A percentile compares a stretch with the other conserved stretches of the same genome.
Conservation (phyloP, 2,888 invertebrate species). For the Matsumyia berberina region DNA sequence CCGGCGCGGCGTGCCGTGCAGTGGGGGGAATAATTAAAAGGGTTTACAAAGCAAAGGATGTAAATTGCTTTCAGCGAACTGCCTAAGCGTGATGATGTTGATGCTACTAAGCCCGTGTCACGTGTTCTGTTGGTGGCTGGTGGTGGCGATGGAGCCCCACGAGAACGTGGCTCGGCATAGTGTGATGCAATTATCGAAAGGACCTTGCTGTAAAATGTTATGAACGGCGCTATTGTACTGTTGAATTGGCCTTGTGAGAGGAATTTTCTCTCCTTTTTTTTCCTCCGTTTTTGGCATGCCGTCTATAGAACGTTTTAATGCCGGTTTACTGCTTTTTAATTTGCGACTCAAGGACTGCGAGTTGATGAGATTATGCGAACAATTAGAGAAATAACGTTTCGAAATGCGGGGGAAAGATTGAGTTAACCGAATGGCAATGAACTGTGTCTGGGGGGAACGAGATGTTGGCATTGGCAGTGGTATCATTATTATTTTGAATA, state of each 20-base stretch:
- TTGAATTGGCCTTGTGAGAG: conserved; percentile 69
- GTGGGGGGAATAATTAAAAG: neutral
- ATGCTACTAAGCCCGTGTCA: conserved; percentile 10
- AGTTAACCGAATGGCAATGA: conserved; percentile 18
- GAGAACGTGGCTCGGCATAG: conserved; percentile 47
- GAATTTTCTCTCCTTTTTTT: conserved; percentile 40
- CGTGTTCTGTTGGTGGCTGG: conserved; percentile 4
- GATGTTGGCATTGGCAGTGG: neutral
- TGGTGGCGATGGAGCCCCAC: conserved; percentile 31
- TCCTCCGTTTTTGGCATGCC: conserved; percentile 7
- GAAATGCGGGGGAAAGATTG: neutral
- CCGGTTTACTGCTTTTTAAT: conserved; percentile 24
- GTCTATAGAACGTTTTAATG: conserved; percentile 14
- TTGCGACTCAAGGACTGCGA: conserved; percentile 39
- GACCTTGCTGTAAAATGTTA: conserved; percentile 57
- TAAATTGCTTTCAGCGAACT: conserved; percentile 47
- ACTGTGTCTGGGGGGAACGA: neutral
- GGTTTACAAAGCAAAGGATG: conserved; percentile 35
- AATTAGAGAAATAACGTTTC: neutral
- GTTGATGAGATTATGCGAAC: conserved; percentile 15
- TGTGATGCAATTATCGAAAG: conserved; percentile 69
- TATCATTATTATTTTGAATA: too few species aligned
- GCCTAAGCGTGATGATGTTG: conserved; percentile 43
- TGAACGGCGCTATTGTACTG: conserved; percentile 36
- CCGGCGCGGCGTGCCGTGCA: neutral